These are phyloP conservation scores for Drosophila teissieri DNA, from an alignment of 1,140 invertebrate species.

Conservation along the genomic window DNA sequence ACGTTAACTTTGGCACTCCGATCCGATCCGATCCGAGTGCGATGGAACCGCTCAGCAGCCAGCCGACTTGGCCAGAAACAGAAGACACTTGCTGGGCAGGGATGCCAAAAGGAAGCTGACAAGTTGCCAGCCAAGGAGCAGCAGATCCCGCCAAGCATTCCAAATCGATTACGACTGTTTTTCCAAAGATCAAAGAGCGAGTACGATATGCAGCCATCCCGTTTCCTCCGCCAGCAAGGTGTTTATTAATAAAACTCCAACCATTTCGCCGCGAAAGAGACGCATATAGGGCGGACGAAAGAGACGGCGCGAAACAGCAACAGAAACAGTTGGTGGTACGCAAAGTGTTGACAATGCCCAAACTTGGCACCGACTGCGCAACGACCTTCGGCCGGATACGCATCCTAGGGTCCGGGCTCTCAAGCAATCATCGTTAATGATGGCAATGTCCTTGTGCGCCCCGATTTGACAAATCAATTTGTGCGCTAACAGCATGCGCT, in stretches of 20 bases:
- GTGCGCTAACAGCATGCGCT: conserved; percentile 75
- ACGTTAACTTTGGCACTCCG: conserved; percentile 29
- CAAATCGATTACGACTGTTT: conserved; percentile 74
- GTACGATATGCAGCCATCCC: conserved; percentile 14
- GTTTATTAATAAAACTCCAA: conserved; percentile 79
- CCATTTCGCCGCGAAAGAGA: conserved; percentile 16
- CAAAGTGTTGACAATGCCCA: conserved; percentile 75
- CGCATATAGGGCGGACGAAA: background rate
- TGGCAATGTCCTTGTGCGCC: conserved; percentile 77
- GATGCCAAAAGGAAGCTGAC: conserved; percentile 79
- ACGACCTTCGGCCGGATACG: conserved; percentile 58
- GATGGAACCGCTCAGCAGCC: conserved; percentile 44
- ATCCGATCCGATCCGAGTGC: conserved; percentile 27
- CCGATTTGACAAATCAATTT: conserved; percentile 79
- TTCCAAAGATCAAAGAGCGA: conserved; percentile 62
- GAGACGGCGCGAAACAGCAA: conserved; percentile 37
- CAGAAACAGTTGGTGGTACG: conserved; percentile 74
- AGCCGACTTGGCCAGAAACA: conserved; percentile 59
- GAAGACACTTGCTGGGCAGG: conserved; percentile 70
- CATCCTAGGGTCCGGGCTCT: conserved; percentile 16
- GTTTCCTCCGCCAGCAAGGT: conserved; percentile 17
- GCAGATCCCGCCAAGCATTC: conserved; percentile 74
- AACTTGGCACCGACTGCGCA: conserved; percentile 68
- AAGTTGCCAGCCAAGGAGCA: conserved; percentile 66
- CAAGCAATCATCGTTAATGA: conserved; percentile 80